Evolutionary conservation across 1,140 invertebrate species (phyloP).

Genomic region (Procambarus clarkii): DNA sequence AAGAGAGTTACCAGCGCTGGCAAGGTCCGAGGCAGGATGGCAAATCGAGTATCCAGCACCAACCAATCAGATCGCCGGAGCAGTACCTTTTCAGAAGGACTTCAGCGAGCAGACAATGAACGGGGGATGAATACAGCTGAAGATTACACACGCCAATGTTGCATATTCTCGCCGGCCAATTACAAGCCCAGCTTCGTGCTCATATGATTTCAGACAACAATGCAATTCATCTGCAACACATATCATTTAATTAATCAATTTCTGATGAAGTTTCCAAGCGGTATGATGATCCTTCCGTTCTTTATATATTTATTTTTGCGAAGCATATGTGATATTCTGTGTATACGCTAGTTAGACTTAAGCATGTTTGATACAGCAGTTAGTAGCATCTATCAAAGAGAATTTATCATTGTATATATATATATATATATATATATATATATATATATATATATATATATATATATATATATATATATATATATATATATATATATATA

Average conservation of each 20-base stretch:
- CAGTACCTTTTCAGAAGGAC: no score
- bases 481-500: no score
- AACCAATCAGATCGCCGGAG: constrained; percentile 8
- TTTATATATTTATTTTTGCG: not conserved
- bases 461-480: no score
- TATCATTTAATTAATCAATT: constrained; percentile 59
- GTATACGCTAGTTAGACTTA: not conserved
- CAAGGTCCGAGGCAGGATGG: not conserved
- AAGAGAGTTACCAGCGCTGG: not conserved
- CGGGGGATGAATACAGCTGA: constrained; percentile 16
- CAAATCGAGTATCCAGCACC: not conserved
- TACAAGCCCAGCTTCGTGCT: constrained; percentile 43
- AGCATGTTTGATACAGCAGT: no score
- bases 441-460: no score
- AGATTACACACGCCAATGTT: constrained; percentile 43
- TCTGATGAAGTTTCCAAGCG: constrained; percentile 40
- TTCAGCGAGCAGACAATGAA: not conserved
- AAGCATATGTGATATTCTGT: constrained; percentile 1
- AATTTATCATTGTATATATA: no score
- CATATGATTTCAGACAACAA: constrained; percentile 52
- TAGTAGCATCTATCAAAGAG: no score
- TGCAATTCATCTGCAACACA: constrained; percentile 58
- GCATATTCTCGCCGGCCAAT: constrained; percentile 22
- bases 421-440: no score
- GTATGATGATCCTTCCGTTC: not conserved